Conservation (phyloP, 2,888 invertebrate species). For the Sphaerophoria rueppellii region DNA sequence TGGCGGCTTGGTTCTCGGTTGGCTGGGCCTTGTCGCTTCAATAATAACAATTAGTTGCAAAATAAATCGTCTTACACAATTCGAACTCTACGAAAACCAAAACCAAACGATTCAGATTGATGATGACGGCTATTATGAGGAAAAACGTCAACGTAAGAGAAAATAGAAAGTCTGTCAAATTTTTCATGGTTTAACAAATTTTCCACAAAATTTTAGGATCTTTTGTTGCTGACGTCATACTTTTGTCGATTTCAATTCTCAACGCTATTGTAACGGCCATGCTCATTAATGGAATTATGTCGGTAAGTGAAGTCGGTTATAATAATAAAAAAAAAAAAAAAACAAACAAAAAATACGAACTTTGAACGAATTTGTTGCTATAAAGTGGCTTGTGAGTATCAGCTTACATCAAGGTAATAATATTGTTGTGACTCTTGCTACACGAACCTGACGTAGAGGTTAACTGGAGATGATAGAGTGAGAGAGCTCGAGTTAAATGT, state of each 20-base stretch:
- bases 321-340: too few relatives aligned
- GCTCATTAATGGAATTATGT: constrained; percentile 17
- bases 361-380: too few relatives aligned
- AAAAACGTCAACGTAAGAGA: background rate
- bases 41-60: background rate
- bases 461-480: too few relatives aligned
- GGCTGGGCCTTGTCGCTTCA: background rate
- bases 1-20: constrained; percentile 3
- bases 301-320: background rate
- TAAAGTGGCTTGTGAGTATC: too few relatives aligned
- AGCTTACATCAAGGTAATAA: too few relatives aligned
- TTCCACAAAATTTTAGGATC: background rate
- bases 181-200: background rate
- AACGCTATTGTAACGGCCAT: background rate
- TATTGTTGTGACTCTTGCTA: too few relatives aligned
- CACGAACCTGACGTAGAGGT: too few relatives aligned
- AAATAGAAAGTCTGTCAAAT: background rate
- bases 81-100: background rate
- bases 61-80: background rate
- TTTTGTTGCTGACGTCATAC: background rate
- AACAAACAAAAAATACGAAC: too few relatives aligned
- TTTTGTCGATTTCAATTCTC: constrained; percentile 1
- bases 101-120: background rate
- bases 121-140: background rate
- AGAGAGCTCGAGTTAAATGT: too few relatives aligned